A percentile compares a stretch with the other conserved stretches of the same genome.
phyloP scores from a whole-genome alignment of 2,113 vertebrate species.

The Melanotaenia duboulayi region DNA sequence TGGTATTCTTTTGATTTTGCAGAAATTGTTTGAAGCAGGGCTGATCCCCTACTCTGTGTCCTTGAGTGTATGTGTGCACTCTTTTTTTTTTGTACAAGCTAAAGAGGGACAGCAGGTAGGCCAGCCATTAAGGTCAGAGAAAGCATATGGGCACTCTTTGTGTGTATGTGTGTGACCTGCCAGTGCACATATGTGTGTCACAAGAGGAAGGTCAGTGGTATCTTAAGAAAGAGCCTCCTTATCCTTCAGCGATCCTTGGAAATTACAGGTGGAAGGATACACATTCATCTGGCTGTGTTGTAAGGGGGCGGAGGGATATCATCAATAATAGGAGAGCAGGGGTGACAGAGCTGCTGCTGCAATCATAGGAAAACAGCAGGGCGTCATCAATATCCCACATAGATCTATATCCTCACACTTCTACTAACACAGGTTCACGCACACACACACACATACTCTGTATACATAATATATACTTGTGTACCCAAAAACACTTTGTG shows the following conservation, averaged over 20 bases:
- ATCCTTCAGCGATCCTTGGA: slow-evolving; percentile 85
- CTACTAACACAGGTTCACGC: slow-evolving; percentile 45
- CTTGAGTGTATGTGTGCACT: slow-evolving; percentile 53
- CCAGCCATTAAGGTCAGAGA: slow-evolving; percentile 68
- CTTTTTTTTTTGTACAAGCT: slow-evolving; percentile 49
- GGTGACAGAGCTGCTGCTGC: slow-evolving; percentile 78
- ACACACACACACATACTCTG: slow-evolving; percentile 21
- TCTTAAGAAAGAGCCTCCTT: slow-evolving; percentile 75
- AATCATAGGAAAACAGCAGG: slow-evolving; percentile 81
- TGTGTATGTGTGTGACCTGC: slow-evolving; percentile 53
- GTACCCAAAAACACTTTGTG: slow-evolving; percentile 22
- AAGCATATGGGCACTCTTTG: slow-evolving; percentile 65
- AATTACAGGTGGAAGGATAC: slow-evolving; percentile 81
- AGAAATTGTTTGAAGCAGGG: slow-evolving; percentile 65
- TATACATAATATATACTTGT: slow-evolving; percentile 37
- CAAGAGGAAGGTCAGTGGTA: slow-evolving; percentile 67
- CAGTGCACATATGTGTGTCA: slow-evolving; percentile 41
- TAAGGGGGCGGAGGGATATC: slow-evolving; percentile 81
- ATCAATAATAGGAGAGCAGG: slow-evolving; percentile 81
- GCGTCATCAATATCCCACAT: slow-evolving; percentile 83
- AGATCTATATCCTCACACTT: slow-evolving; percentile 53
- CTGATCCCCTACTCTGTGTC: slow-evolving; percentile 55
- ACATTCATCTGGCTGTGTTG: slow-evolving; percentile 83
- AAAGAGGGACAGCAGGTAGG: slow-evolving; percentile 62
- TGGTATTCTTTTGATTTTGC: slow-evolving; percentile 75